Evolutionary conservation across 2,888 invertebrate species (phyloP).

Genomic region (Netelia inedita): DNA sequence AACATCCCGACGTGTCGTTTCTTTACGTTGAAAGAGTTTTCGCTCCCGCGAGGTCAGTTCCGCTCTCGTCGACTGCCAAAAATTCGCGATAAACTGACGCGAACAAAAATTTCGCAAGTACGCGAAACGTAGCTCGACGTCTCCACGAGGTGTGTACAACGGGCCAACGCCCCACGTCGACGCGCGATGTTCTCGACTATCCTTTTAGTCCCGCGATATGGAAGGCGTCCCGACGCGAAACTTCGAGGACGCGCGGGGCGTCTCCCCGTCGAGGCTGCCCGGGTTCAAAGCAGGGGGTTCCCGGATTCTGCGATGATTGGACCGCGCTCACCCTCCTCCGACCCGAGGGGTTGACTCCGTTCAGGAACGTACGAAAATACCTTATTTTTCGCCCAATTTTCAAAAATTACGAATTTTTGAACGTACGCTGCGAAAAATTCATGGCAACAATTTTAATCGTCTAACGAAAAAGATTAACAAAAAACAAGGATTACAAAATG

Average conservation of each 20-base stretch:
- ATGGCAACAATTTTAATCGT: too few relatives aligned
- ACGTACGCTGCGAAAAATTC: too few relatives aligned
- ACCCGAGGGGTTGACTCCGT: conserved; percentile 78
- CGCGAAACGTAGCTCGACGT: conserved; percentile 23
- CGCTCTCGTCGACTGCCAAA: conserved; percentile 30
- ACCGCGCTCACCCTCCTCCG: conserved; percentile 82
- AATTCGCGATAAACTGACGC: conserved; percentile 9
- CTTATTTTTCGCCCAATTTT: background rate
- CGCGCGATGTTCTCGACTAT: conserved; percentile 78
- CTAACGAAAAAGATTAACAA: too few relatives aligned
- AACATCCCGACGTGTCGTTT: background rate
- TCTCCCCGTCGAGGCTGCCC: conserved; percentile 87
- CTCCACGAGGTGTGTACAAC: conserved; percentile 67
- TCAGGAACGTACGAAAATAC: conserved; percentile 76
- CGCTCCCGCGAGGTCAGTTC: background rate
- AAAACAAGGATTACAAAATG: too few relatives aligned
- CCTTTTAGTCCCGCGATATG: conserved; percentile 79
- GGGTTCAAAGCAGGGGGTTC: conserved; percentile 87
- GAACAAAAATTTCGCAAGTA: conserved; percentile 35
- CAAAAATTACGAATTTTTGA: too few relatives aligned
- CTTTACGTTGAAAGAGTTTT: background rate
- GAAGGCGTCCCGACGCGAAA: conserved; percentile 76
- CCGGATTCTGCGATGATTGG: conserved; percentile 85
- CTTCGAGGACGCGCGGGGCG: conserved; percentile 84
- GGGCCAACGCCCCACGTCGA: conserved; percentile 83